phyloP scores from a whole-genome alignment of 1,140 invertebrate species.

The Pogonomyrmex californicus region DNA sequence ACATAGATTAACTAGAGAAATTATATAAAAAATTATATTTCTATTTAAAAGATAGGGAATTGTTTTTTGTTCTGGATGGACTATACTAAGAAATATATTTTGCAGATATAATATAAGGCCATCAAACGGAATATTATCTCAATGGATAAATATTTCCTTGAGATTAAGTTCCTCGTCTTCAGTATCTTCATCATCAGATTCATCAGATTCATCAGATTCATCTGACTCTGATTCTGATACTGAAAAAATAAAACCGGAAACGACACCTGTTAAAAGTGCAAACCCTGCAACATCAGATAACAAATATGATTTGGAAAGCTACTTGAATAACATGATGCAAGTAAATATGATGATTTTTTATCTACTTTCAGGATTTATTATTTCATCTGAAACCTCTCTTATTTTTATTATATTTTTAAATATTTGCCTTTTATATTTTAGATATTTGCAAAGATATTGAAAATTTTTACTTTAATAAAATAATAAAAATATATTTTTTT shows the following conservation, averaged over 20 bases:
- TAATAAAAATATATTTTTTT: background rate
- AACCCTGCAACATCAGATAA: slow-evolving; percentile 66
- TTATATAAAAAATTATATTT: too few species aligned
- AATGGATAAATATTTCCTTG: slow-evolving; percentile 57
- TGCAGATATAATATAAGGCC: slow-evolving; percentile 36
- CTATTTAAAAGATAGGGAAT: too few species aligned
- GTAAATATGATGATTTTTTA: slow-evolving; percentile 30
- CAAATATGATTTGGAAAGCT: slow-evolving; percentile 25
- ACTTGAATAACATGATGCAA: slow-evolving; percentile 38
- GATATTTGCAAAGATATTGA: background rate
- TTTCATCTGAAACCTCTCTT: background rate
- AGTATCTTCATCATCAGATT: slow-evolving; percentile 67
- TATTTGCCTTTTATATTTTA: background rate
- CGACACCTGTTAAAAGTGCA: slow-evolving; percentile 6
- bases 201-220: slow-evolving; percentile 73
- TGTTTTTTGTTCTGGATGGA: too few species aligned
- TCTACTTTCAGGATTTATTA: slow-evolving; percentile 30
- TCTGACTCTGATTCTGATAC: slow-evolving; percentile 78
- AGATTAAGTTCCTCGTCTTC: slow-evolving; percentile 62
- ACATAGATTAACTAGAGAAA: too few species aligned
- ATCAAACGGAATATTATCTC: slow-evolving; percentile 49
- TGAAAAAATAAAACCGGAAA: slow-evolving; percentile 54
- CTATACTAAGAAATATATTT: slow-evolving; percentile 11
- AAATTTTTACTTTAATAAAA: background rate
- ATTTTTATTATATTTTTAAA: slow-evolving; percentile 33